Base-by-base conservation (phyloP, 2,888 invertebrate species). In the Leucozona laternaria region DNA sequence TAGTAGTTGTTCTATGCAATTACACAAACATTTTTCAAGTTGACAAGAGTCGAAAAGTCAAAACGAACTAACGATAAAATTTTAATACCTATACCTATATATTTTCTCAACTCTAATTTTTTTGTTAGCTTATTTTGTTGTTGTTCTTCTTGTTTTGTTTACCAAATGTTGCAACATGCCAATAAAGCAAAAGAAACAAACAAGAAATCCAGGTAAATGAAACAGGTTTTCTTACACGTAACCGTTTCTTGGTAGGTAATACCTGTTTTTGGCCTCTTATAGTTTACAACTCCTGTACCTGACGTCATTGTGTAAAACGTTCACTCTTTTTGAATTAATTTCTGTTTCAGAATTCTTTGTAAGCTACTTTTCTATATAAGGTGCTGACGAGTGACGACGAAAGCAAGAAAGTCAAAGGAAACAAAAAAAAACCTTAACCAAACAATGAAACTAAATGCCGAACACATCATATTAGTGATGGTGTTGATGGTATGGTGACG, bases 301-400 rank as follows among this genome's bases (percentile, higher is more conserved):
- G 85, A 85, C 85, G 85, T 85, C 85, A 85, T 53, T 53, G 68
- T 79, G 68, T 79, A 79, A 66, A 76, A 84, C 84, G 80, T 84
- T 84, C 80, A 84, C 84, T 84, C 84, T 84, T 84, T 84, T 84
- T 50, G 77, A 72, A 62, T 77, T 73, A 66, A 57, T 85, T 85
- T 85, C 84, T 80, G 84, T 85, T 85, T 85, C 80, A 60, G 70
- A 79, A 84, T 79, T 75, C 31, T 37, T 60, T 50, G 22, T 40
- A 40, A 58, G 37, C n/a, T 7, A 53, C 62, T 31, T 20, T 31
- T 40, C 68, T 72, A 57, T 85, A 81, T 78, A 62, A 37, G 80
- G 80, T 31, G 76, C 53, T 40, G 62, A 43, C 15, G 15, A 50
- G 15, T 25, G n/a, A 28, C 37, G 40, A 66, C 71, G 57, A 83